Conservation (phyloP, 92 coral and sea anemone genomes). For the Zoanthus sansibaricus region DNA sequence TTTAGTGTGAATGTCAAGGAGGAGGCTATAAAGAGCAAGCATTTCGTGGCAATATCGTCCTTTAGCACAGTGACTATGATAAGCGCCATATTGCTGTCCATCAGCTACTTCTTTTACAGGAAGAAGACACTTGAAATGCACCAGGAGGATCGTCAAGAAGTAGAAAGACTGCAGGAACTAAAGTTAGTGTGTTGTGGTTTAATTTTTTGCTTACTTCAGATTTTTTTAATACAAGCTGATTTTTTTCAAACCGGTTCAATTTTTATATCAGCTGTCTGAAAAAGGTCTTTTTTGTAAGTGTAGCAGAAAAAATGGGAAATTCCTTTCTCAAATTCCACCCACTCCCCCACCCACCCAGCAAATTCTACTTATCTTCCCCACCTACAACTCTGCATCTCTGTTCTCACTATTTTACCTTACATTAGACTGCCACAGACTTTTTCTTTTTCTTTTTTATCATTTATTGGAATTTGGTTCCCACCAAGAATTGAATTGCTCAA, state of each 20-base stretch:
- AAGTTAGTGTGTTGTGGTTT: slow-evolving; percentile 50
- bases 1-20: slow-evolving; percentile 71
- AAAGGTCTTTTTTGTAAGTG: too few species aligned
- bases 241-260: too few species aligned
- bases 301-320: too few species aligned
- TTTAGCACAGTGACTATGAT: slow-evolving; percentile 60
- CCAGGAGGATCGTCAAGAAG: slow-evolving; percentile 69
- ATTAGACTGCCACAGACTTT: too few species aligned
- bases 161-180: slow-evolving; percentile 80
- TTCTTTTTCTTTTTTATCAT: too few species aligned
- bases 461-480: too few species aligned
- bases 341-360: neutral
- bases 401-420: too few species aligned
- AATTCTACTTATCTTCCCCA: too few species aligned
- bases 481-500: too few species aligned
- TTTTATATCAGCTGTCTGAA: too few species aligned
- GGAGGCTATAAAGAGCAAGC: slow-evolving; percentile 44
- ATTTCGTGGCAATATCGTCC: slow-evolving; percentile 66
- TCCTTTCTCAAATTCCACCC: neutral
- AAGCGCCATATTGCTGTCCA: slow-evolving; percentile 61
- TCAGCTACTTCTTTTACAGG: slow-evolving; percentile 73
- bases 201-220: neutral
- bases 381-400: neutral
- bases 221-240: too few species aligned
- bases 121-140: slow-evolving; percentile 72